Evolutionary conservation across 1,140 invertebrate genomes (phyloP), one percentile per base, ranked within the genome.

Genomic region (Drosophila arawakana): DNA sequence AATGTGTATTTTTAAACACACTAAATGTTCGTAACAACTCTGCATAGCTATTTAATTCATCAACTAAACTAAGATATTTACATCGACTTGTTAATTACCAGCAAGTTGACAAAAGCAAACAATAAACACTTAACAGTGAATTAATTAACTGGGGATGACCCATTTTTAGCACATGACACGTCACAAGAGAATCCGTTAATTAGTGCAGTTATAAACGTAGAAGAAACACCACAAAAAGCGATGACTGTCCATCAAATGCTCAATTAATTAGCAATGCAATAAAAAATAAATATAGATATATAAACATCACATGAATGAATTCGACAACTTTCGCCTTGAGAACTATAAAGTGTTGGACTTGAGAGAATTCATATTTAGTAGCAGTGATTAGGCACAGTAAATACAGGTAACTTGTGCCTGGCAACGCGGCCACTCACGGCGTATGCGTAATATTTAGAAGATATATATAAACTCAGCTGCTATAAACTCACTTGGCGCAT

Each of bases 391-490:
- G 52, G 37, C 25, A 30, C 25, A 30, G 25, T 46, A 69, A 74
- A 54, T 63, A 43, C 73, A 62, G 50, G 30, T 9, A 35, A 59
- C 57, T 59, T 25, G 43, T 71, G 49, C 57, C 21, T 61, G 74
- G 62, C 57, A 66, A 65, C 73, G 30, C 52, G 74, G 62, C 57
- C 61, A 65, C 73, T 30, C 52, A 44, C 47, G 65, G 80, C 83
- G 83, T 83, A 88, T 88, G 73, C 75, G 84, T 77, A 88, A 88
- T 80, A 80, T 70, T 73, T 68, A 50, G 43, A 41, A 67, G 46
- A 30, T 47, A 47, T 10, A 41, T 61, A 76, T 58, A 71, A 55
- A 21, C 30, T 34, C n/a, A 0, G 68, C 25, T 58, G 73, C 59
- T 63, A 71, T 76, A 73, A 71, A 78, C 76, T 82, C 61, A 78